Base-by-base conservation (phyloP, 2,888 invertebrate genomes). In the Nycteola revayana region DNA sequence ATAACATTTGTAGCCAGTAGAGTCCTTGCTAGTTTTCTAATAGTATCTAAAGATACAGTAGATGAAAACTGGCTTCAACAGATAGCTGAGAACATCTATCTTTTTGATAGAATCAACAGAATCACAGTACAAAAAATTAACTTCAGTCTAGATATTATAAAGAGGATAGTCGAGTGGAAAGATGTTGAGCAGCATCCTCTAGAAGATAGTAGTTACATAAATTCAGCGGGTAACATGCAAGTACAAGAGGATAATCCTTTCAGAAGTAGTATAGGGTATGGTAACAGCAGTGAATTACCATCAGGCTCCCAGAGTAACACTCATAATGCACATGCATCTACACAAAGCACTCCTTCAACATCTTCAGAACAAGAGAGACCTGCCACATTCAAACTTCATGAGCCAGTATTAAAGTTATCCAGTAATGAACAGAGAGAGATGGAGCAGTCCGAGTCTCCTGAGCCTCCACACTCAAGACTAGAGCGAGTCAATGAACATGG, bases 111-210 rank as follows among this genome's bases (percentile, higher is more conserved):
- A 59, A 90, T 91, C 28, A 92, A 93, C 72, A 91, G 91, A 66
- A 85, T 90, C 32, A 91, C 92, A 34, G 91, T 94, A 33, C 92
- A 92, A 64, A 94, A 95, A 75, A 94, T 96, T 73, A 93, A 94
- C 60, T 96, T 96, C 74, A 94, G 94, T 47, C 83, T 96, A 56
- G 96, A 96, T 69, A 92, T 96, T 26, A 94, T 96, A 30, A 95
- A 95, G 66, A 91, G 95, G 55, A 94, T 96, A 60, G 94, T 96
- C 0, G 96, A 96, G 67, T 96, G 96, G 94, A 96, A 95, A 65
- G 96, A 96, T 76, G 84, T 93, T 14, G 93, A 94, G 67, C 91
- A 92, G 56, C 96, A 96, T 85, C 94, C 95, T 0, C 71, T 95
- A 22, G 95, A 96, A 65, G 95, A 95, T 41, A 90, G 90, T 44